Evolutionary conservation across 2,113 vertebrate genomes (phyloP).

Genomic region (Meriones unguiculatus): DNA sequence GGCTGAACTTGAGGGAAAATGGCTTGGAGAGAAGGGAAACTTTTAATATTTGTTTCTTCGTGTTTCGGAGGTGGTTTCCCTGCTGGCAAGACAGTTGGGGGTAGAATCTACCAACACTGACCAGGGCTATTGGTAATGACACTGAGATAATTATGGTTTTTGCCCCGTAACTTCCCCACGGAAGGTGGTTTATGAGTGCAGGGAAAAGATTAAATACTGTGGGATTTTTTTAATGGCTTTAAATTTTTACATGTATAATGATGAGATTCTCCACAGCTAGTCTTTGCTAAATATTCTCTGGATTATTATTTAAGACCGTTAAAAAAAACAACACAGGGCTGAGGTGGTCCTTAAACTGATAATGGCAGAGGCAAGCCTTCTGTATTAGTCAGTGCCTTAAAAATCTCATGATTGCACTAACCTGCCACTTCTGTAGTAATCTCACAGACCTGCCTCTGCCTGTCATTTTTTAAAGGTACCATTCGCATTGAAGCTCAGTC

Average conservation of each 20-base stretch:
- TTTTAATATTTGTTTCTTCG: not conserved
- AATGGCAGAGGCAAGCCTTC: constrained; percentile 59
- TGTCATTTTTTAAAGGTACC: constrained; percentile 78
- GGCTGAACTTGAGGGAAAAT: constrained; percentile 42
- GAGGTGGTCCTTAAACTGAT: not conserved
- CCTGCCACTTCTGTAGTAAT: not conserved
- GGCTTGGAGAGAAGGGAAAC: constrained; percentile 8
- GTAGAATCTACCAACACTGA: not conserved
- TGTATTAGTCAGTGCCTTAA: not conserved
- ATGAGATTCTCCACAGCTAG: constrained; percentile 60
- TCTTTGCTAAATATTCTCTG: constrained; percentile 57
- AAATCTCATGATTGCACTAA: accelerated
- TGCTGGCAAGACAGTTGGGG: not conserved
- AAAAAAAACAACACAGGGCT: not conserved
- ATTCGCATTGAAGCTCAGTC: constrained; percentile 78
- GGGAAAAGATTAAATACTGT: constrained; percentile 44
- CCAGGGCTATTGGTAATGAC: not conserved
- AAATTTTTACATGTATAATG: constrained; percentile 53
- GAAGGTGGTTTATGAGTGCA: constrained; percentile 11
- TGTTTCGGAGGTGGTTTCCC: not conserved
- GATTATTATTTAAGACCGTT: constrained; percentile 56
- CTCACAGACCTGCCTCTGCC: not conserved
- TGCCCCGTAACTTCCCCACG: constrained; percentile 24
- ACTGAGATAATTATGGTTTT: not conserved
- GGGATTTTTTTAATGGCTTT: constrained; percentile 56